Evolutionary conservation across 2,113 vertebrate genomes (phyloP).

Genomic region (Syngnathoides biaculeatus): DNA sequence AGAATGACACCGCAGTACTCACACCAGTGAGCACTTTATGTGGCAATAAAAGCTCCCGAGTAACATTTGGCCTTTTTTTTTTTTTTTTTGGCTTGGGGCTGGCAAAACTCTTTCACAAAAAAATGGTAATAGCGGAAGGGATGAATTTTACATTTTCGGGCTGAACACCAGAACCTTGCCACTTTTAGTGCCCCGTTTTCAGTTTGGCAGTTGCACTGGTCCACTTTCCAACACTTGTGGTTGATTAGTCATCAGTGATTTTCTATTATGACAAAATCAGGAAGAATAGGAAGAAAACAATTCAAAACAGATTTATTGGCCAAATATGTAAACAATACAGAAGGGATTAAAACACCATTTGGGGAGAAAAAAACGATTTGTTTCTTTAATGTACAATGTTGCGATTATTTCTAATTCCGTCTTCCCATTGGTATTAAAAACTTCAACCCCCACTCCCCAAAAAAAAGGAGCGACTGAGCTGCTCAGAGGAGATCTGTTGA

Average conservation of each 20-base stretch:
- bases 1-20: background rate
- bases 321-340: no score
- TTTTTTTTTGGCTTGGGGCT: background rate
- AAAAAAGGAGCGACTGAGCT: conserved; percentile 38
- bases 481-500: conserved; percentile 48
- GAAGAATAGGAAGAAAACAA: background rate
- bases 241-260: background rate
- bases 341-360: no score
- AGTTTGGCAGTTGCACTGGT: background rate
- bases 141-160: background rate
- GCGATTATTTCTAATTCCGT: background rate
- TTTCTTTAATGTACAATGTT: background rate
- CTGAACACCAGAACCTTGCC: no score
- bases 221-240: background rate
- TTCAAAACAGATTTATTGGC: no score
- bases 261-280: background rate
- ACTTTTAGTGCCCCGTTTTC: no score
- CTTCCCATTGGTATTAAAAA: conserved; percentile 19
- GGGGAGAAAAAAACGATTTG: no score
- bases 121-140: background rate
- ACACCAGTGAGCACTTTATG: no score
- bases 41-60: background rate
- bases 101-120: background rate
- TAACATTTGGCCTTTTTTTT: background rate
- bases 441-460: conserved; percentile 44